Evolutionary conservation across 2,888 invertebrate genomes (phyloP), one percentile per base, ranked within the genome.

Genomic region (Sycophila texana): DNA sequence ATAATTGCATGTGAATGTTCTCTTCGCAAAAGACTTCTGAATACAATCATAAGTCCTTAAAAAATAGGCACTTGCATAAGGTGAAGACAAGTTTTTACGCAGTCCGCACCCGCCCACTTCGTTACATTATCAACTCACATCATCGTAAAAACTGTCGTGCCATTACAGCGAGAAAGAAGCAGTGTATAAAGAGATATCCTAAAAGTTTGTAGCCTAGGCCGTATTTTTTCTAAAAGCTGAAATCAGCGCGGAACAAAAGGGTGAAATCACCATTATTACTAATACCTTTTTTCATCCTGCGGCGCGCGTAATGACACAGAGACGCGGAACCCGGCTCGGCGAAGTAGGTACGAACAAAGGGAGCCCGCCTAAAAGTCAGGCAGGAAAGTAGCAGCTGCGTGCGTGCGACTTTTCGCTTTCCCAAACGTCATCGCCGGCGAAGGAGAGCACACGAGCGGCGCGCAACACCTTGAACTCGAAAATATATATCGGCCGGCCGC

Each of bases 401-500:
- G 47, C 60, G 61, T 30, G 71, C 55, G 74, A 51, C 39, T 61
- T 76, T 70, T 61, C 70, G 70, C 76, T 70, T 70, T 63, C 68
- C 18, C 70, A 63, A 70, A 55, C 76, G 75, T 76, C 76, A 70
- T 68, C 75, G 53, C 57, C 16, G 7, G 12, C 16, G 55, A 20
- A 20, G 60, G 16, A 49, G 66, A 20, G 4, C 22, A 13, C 26
- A 49, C 16, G 2, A 13, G 58, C 57, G 10, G 14, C 30, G 26
- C 14, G 30, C 70, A 67, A 79, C 74, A 72, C 75, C 79, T 79
- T 79, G 79, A 79, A 79, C 75, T 79, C 75, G 75, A 74, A 79
- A 78, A 74, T 53, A 53, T 63, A 63, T 65, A 30, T 47, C 65
- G 77, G 58, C 16, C 39, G 39, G 39, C 39, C 39, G 39, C 39